These are phyloP conservation scores for Plodia interpunctella DNA, from an alignment of 1,140 invertebrate genomes.

Conservation along the genomic window DNA sequence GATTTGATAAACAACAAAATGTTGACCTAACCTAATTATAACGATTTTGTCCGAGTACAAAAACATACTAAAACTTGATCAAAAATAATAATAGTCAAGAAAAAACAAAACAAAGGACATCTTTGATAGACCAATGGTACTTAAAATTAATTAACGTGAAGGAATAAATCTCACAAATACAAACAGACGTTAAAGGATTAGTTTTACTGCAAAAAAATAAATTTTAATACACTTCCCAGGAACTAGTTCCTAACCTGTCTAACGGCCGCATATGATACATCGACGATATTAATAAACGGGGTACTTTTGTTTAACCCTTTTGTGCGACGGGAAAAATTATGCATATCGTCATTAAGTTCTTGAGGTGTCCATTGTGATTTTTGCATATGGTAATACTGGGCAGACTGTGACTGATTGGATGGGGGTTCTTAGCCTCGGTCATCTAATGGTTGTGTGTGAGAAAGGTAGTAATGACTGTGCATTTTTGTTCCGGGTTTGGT, in stretches of 20 bases:
- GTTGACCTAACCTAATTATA: no score
- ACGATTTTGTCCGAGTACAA: no score
- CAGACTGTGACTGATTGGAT: slow-evolving; percentile 63
- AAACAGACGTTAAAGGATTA: slow-evolving; percentile 8
- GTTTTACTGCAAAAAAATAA: slow-evolving; percentile 12
- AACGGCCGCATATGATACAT: slow-evolving; percentile 55
- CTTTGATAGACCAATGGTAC: not conserved
- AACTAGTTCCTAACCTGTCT: slow-evolving; percentile 42
- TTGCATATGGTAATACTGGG: slow-evolving; percentile 61
- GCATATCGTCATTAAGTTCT: slow-evolving; percentile 61
- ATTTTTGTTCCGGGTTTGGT: not conserved
- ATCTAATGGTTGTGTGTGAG: slow-evolving; percentile 37
- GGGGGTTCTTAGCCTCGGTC: slow-evolving; percentile 49
- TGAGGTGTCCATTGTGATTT: slow-evolving; percentile 58
- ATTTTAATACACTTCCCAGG: slow-evolving; percentile 42
- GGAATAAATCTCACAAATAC: slow-evolving; percentile 39
- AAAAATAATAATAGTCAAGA: no score
- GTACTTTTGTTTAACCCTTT: slow-evolving; percentile 67
- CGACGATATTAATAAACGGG: slow-evolving; percentile 58
- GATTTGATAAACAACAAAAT: no score
- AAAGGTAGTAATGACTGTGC: slow-evolving; percentile 21
- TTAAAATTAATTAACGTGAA: slow-evolving; percentile 36
- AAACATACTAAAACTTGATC: no score
- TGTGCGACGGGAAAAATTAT: slow-evolving; percentile 51
- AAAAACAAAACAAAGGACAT: not conserved